Base-by-base conservation (phyloP, 2,888 invertebrate species). In the Drosophila neonasuta region DNA sequence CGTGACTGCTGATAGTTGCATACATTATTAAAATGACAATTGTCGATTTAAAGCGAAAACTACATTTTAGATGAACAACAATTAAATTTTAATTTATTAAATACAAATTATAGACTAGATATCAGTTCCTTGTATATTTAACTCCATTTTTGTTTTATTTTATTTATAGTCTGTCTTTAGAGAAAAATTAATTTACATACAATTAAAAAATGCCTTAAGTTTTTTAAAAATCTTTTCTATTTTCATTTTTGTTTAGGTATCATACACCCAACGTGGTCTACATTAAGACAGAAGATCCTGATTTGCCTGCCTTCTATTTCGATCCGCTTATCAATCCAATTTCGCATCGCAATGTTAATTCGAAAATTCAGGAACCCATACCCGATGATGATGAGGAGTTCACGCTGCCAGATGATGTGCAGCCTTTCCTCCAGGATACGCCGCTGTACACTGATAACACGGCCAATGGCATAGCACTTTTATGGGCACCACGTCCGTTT, bases 221-320 rank as follows among this genome's bases (percentile, higher is more conserved):
- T 13, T 13, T 13, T 13, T 24, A 24, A 24, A 24, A 24, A 24
- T 3, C 7, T 24, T 32, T 2, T 11, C 1, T 6, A 24, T 24
- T 11, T 32, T 3, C 13, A 1, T 3, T 44, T 30, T 9, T 39
- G 1, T 91, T 24, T 82, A 98, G 98, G 98, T 99, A 99, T 91
- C 99, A 99, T 91, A 96, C 97, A 7, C 99, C 99, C 24, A 99
- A 99, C 91, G 99, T 99, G 6, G 99, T 99, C 0, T 99, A 97
- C 91, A 99, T 99, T 87, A 99, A 99, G 92, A 99, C 99, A 0
- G 99, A 99, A 92, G 99, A 99, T 93, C 99, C 99, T 7, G 99
- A 99, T 92, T 92, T 99, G 61, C 99, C 99, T 36, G 99, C 99
- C 0, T 99, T 99, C 91, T 99, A 99, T 91, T 99, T 99, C 92